Evolutionary conservation across 2,113 vertebrate genomes (phyloP), one percentile per base, ranked within the genome.

Genomic region (Symphodus melops): DNA sequence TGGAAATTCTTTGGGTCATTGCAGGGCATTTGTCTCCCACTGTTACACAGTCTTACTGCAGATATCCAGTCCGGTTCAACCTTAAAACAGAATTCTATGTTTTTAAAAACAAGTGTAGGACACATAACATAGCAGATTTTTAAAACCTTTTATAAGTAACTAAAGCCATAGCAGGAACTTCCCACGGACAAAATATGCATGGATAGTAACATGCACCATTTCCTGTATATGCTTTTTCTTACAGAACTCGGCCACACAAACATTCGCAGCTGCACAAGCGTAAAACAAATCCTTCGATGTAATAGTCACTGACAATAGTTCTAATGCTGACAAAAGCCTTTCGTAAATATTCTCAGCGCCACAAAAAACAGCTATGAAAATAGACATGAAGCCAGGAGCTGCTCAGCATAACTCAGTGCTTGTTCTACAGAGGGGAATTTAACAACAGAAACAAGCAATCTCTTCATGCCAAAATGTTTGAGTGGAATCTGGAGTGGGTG

Each of bases 401-500:
- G 41, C 67, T 71, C 64, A 12, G 65, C 9, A 62, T 52, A 36
- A 62, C 44, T 21, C 39, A 59, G 3, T 20, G 48, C 23, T 46
- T 82, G 82, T 55, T 53, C 16, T 21, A 64, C 20, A 55, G 25
- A 66, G 16, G 56, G 56, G 61, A 72, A 41, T 81, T 21, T 53
- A 55, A 58, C 39, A 65, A 64, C 42, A 70, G 17, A 68, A 54
- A 89, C 75, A 91, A 89, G 13, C 59, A 60, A 33, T 37, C 0
- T 54, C 66, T 79, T 86, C 78, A 84, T 88, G 78, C 56, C 69
- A 80, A 61, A 79, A 49, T 70, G 49, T 56, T 82, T 9, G 53
- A 85, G 74, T 74, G 81, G 79, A 68, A 84, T 81, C 78, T 75
- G 74, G 77, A 88, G 86, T 76, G 72, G 86, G 78, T 54, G 37